These are phyloP conservation scores for Drosophila nr. perissopoda DNA, from an alignment of 2,888 invertebrate genomes.

Conservation along the genomic window DNA sequence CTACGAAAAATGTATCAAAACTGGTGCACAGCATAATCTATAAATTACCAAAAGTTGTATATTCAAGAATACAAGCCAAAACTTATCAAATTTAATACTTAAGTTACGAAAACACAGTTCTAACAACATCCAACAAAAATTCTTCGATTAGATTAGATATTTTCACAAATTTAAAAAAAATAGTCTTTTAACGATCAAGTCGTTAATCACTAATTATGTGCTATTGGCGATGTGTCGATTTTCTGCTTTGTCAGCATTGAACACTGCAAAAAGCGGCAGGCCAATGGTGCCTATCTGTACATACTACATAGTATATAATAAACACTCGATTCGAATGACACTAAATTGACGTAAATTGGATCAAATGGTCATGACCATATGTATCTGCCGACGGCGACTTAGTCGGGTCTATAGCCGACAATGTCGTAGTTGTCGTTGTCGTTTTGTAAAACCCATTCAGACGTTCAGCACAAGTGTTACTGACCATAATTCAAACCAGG, in stretches of 20 bases:
- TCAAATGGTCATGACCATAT: conserved; percentile 57
- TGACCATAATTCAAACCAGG: conserved; percentile 73
- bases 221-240: background rate
- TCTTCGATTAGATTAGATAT: background rate
- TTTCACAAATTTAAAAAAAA: conserved; percentile 5
- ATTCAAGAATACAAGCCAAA: background rate
- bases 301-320: conserved; percentile 51
- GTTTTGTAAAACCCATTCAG: conserved; percentile 74
- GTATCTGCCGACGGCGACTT: conserved; percentile 66
- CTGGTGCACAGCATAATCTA: background rate
- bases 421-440: conserved; percentile 28
- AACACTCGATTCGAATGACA: conserved; percentile 77
- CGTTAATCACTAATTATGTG: background rate
- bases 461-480: conserved; percentile 72
- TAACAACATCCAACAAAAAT: background rate
- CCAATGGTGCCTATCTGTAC: background rate
- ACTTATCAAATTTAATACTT: background rate
- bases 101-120: background rate
- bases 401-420: conserved; percentile 8
- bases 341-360: conserved; percentile 77
- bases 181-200: background rate
- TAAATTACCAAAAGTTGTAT: background rate
- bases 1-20: too few species aligned
- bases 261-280: background rate
- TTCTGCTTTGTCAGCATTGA: background rate